These are phyloP conservation scores for Sorex maritimensis DNA, from an alignment of 2,797 vertebrate species.

Conservation along the genomic window DNA sequence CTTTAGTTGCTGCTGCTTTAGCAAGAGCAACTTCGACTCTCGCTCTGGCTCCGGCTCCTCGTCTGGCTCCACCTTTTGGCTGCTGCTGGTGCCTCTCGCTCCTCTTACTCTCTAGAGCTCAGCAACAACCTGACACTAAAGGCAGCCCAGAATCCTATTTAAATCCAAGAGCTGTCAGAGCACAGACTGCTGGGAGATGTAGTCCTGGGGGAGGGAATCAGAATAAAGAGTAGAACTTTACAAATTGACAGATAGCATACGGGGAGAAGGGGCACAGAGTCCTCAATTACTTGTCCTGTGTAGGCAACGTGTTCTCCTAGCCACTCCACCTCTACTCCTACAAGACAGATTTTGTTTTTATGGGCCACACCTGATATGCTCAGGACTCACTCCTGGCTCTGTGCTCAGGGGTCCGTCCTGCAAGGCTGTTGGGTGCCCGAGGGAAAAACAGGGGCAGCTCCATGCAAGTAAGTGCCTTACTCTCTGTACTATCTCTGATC, in stretches of 20 bases:
- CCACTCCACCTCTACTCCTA: background rate
- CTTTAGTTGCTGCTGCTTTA: constrained; percentile 48
- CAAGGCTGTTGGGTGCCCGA: no score
- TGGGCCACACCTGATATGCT: no score
- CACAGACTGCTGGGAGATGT: constrained; percentile 86
- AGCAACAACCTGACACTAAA: constrained; percentile 63
- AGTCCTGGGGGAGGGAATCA: constrained; percentile 61
- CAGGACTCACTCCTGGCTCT: no score
- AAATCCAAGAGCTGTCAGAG: constrained; percentile 81
- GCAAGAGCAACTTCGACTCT: constrained; percentile 11
- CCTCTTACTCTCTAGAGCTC: constrained; percentile 16
- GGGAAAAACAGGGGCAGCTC: no score
- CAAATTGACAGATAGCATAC: background rate
- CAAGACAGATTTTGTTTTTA: background rate
- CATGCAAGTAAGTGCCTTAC: no score
- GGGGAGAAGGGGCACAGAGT: constrained; percentile 1
- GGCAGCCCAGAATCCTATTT: constrained; percentile 80
- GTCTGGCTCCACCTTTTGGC: constrained; percentile 56
- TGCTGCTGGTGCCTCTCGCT: constrained; percentile 38
- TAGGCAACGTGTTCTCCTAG: constrained; percentile 10
- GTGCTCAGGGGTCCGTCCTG: no score
- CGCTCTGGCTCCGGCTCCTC: background rate
- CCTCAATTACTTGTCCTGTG: background rate
- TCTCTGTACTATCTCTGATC: no score
- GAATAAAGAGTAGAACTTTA: background rate